Evolutionary conservation across 1,140 invertebrate genomes (phyloP).

Genomic region (Eumeta japonica): DNA sequence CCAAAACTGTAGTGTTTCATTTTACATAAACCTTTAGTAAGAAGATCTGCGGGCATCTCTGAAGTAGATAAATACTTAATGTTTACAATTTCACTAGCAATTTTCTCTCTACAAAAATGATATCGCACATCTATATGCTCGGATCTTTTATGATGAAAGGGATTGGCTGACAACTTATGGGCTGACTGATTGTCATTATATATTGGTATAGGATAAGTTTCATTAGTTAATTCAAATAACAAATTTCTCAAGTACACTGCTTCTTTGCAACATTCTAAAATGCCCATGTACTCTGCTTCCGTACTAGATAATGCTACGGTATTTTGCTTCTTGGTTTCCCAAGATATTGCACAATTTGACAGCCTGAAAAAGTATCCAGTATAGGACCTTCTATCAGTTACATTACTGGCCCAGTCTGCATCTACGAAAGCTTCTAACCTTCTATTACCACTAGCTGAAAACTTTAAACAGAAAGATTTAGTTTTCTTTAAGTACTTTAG

Average conservation of each 20-base stretch:
- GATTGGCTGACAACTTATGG: slow-evolving; percentile 36
- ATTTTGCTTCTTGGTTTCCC: no score
- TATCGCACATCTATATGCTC: slow-evolving; percentile 34
- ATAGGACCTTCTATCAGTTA: slow-evolving; percentile 22
- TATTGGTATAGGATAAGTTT: slow-evolving; percentile 2
- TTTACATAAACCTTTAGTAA: slow-evolving; percentile 25
- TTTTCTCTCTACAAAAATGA: slow-evolving; percentile 28
- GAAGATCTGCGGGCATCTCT: slow-evolving; percentile 21
- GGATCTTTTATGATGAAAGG: slow-evolving; percentile 23
- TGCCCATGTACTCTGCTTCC: slow-evolving; percentile 37
- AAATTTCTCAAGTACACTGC: slow-evolving; percentile 11
- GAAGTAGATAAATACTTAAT: slow-evolving; percentile 18
- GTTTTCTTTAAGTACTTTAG: slow-evolving; percentile 21
- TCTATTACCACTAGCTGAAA: no score
- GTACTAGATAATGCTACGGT: no score
- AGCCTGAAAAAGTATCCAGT: slow-evolving; percentile 30
- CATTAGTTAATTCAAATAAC: slow-evolving; percentile 10
- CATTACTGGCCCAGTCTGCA: slow-evolving; percentile 25
- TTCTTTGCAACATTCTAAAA: slow-evolving; percentile 20
- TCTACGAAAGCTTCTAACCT: no score
- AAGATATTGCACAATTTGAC: slow-evolving; percentile 20
- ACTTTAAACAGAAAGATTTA: no score
- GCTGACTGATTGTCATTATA: slow-evolving; percentile 31
- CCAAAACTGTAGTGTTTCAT: no score
- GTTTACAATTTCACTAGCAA: slow-evolving; percentile 12